These are phyloP conservation scores for Odontocolon sp. DNA, from an alignment of 2,888 invertebrate genomes.

Conservation along the genomic window DNA sequence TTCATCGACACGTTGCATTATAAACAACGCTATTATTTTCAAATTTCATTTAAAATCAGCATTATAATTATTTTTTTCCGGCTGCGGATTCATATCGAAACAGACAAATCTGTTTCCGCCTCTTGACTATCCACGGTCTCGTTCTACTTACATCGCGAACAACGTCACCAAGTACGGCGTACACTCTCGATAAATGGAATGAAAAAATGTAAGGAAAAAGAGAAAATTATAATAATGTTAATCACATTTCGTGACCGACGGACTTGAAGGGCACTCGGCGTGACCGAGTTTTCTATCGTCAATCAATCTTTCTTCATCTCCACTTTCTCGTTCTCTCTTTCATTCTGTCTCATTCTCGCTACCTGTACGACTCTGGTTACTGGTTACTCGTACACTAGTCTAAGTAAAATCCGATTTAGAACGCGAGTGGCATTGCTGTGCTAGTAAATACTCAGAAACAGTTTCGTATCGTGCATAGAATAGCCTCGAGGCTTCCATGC, in stretches of 20 bases:
- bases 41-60: too few species aligned
- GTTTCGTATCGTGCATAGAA: not conserved
- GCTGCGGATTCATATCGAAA: too few species aligned
- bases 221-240: slow-evolving; percentile 62
- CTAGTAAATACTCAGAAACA: too few species aligned
- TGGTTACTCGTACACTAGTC: slow-evolving; percentile 20
- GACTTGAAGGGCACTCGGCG: slow-evolving; percentile 63
- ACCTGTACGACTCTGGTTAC: too few species aligned
- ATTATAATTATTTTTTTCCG: not conserved
- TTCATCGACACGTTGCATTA: too few species aligned
- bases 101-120: too few species aligned
- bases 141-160: not conserved
- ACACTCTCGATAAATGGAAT: not conserved
- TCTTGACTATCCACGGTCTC: not conserved
- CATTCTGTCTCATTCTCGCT: too few species aligned
- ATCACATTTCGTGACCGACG: slow-evolving; percentile 56
- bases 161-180: not conserved
- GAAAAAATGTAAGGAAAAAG: slow-evolving; percentile 2
- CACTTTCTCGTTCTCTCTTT: slow-evolving; percentile 32
- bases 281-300: slow-evolving; percentile 74
- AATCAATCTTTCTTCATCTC: slow-evolving; percentile 44
- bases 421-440: too few species aligned
- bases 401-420: too few species aligned
- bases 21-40: too few species aligned
- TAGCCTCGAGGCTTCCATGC: not conserved